Percentiles rank a stretch among this genome's conserved stretches.
Evolutionary conservation across 2,888 invertebrate species (phyloP).

Genomic region (Isotomurus palustris): DNA sequence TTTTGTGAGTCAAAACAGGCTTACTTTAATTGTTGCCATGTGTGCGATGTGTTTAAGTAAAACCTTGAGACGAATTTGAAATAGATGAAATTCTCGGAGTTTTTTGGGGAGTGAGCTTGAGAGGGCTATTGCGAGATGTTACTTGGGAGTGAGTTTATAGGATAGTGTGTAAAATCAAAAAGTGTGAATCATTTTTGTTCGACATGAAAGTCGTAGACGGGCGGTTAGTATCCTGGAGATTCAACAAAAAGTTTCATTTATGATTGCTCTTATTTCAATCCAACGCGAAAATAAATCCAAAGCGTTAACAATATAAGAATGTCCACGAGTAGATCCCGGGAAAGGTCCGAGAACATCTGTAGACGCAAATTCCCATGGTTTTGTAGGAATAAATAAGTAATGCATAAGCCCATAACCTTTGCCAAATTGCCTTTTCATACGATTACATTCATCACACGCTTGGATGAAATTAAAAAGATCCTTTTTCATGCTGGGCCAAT

Average conservation of each 20-base stretch:
- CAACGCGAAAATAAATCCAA: slow-evolving; percentile 39
- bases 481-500: background rate
- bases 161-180: too few relatives aligned
- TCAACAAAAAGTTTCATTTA: slow-evolving; percentile 42
- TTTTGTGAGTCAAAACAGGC: too few relatives aligned
- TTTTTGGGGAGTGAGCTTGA: too few relatives aligned
- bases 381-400: slow-evolving; percentile 7
- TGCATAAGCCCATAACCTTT: slow-evolving; percentile 16
- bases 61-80: too few relatives aligned
- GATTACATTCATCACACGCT: background rate
- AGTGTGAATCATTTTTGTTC: too few relatives aligned
- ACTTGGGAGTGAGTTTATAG: too few relatives aligned
- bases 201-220: too few relatives aligned
- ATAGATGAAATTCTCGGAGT: too few relatives aligned
- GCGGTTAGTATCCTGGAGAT: too few relatives aligned
- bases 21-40: too few relatives aligned
- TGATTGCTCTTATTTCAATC: slow-evolving; percentile 39
- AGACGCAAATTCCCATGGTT: slow-evolving; percentile 38
- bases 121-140: too few relatives aligned
- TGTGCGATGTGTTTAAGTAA: too few relatives aligned
- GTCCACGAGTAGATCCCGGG: slow-evolving; percentile 17
- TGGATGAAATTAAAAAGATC: background rate
- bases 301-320: slow-evolving; percentile 37
- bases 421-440: background rate
- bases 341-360: slow-evolving; percentile 43